Evolutionary conservation across 2,888 invertebrate species (phyloP), one percentile per base, ranked within the genome.

Genomic region (Acrobasis consociella): DNA sequence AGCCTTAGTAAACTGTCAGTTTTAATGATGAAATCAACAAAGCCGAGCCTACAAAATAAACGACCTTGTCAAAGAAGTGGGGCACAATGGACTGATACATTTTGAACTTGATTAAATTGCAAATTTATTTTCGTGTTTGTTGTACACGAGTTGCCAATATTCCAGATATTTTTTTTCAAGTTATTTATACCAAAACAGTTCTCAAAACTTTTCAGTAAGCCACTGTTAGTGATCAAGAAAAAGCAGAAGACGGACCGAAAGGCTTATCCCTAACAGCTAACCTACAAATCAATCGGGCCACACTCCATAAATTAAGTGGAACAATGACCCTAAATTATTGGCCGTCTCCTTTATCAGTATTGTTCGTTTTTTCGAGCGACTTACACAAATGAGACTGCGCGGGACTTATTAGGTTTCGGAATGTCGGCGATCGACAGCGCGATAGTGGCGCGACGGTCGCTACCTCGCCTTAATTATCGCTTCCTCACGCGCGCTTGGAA

Each of bases 321-420:
- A 90, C 91, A 90, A 91, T 91, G 91, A 91, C 91, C 89, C 89
- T 91, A 91, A 91, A 90, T 91, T 91, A 89, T 91, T 86, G 87
- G 85, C 78, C 87, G 87, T 86, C 87, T 86, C 80, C 77, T 88
- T 89, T 89, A 89, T 90, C 89, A 72, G 85, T 85, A 85, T 87
- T 84, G 83, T 87, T 87, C 84, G 80, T 85, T 87, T 90, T 89
- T 86, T 83, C 79, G 75, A 75, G 81, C 81, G 84, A 82, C 86
- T 87, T 84, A 86, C 91, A 89, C 89, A 92, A 92, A 92, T 90
- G 91, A 92, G 91, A 85, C 86, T 80, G 78, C 84, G 83, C 77
- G 75, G 78, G 87, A 89, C 91, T 91, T 91, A 89, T 91, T 90
- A 89, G 90, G 89, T 83, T 86, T 86, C 82, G 88, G 89, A 82